These are phyloP conservation scores for Rhysida immarginata DNA, from an alignment of 1,140 invertebrate species.

Conservation along the genomic window DNA sequence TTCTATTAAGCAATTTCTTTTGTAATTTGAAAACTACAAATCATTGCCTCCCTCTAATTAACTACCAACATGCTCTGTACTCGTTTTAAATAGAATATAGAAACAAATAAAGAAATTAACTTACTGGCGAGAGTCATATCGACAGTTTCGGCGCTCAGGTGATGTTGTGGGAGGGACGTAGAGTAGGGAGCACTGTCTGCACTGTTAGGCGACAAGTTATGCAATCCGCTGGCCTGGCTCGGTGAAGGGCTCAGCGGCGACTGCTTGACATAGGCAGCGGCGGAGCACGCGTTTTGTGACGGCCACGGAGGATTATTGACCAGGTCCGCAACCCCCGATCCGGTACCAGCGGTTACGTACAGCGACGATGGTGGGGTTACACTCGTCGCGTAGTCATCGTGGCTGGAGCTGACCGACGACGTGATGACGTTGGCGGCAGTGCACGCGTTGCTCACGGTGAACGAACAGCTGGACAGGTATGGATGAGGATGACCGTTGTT, in stretches of 20 bases:
- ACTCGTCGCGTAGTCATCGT: conserved; percentile 15
- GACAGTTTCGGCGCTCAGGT: background rate
- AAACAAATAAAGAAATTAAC: too few relatives aligned
- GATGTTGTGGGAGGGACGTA: background rate
- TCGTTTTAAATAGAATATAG: too few relatives aligned
- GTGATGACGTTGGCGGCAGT: conserved; percentile 10
- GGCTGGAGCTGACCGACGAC: conserved; percentile 7
- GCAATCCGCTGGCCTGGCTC: conserved; percentile 27
- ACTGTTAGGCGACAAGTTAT: conserved; percentile 26
- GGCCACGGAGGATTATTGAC: conserved; percentile 13
- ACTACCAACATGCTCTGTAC: too few relatives aligned
- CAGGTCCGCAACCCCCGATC: conserved; percentile 9
- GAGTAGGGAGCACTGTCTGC: conserved; percentile 9
- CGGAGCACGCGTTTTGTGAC: conserved; percentile 12
- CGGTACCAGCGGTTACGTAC: background rate
- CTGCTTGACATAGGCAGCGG: conserved; percentile 21
- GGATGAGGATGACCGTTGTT: conserved; percentile 11
- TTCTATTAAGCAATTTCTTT: too few relatives aligned
- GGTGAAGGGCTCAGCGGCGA: conserved; percentile 27
- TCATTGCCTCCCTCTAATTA: too few relatives aligned
- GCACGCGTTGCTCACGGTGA: conserved; percentile 6
- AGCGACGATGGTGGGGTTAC: conserved; percentile 16
- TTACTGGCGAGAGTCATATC: conserved; percentile 1
- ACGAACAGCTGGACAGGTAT: conserved; percentile 14
- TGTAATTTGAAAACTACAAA: too few relatives aligned